phyloP scores from a whole-genome alignment of 2,888 invertebrate genomes.

The Notodonta dromedarius region DNA sequence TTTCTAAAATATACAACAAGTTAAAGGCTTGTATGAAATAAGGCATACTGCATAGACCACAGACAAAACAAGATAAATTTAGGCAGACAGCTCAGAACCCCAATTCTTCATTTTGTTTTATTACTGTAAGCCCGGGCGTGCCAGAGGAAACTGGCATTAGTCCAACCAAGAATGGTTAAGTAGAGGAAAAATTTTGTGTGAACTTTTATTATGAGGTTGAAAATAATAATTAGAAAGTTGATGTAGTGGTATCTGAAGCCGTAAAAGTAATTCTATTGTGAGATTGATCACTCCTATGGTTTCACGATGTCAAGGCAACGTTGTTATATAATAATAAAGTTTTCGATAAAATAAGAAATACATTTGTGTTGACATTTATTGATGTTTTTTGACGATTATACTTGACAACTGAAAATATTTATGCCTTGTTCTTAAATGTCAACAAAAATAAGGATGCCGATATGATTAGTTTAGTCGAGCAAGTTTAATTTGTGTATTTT shows the following conservation, averaged over 20 bases:
- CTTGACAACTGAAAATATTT: no score
- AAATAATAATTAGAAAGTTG: conserved; percentile 19
- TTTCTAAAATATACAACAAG: neutral
- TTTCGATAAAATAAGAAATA: no score
- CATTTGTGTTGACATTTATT: no score
- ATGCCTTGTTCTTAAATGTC: no score
- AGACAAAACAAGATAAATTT: neutral
- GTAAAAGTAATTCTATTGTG: conserved; percentile 47
- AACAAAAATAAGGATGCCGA: no score
- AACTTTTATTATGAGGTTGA: neutral
- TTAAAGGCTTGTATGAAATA: neutral
- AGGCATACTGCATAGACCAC: neutral
- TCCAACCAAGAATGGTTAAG: neutral
- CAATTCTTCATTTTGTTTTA: conserved; percentile 2
- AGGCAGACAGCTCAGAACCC: neutral
- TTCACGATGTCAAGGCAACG: conserved; percentile 52
- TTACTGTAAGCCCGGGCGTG: neutral
- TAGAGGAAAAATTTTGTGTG: neutral
- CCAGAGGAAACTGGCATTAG: neutral
- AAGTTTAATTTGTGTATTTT: no score
- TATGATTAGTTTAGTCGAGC: no score
- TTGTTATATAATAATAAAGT: conserved; percentile 23
- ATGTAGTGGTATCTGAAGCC: conserved; percentile 51
- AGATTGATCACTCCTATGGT: conserved; percentile 61
- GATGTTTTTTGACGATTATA: no score